These are phyloP conservation scores for Noctua comes DNA, from an alignment of 2,888 invertebrate species.

Conservation along the genomic window DNA sequence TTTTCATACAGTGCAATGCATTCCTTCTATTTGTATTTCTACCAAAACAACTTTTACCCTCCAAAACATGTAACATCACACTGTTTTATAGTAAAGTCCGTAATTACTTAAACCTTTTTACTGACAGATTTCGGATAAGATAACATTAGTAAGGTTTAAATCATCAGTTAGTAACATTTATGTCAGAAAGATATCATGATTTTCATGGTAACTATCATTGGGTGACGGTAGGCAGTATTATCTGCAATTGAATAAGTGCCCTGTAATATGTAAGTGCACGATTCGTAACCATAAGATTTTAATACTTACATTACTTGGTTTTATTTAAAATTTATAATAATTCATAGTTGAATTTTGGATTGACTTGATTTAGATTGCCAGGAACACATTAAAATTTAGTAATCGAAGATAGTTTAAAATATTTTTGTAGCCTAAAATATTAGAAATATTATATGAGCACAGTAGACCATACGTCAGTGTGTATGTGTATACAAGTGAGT, in stretches of 20 bases:
- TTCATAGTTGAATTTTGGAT: not conserved
- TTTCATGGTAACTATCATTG: not conserved
- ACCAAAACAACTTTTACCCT: not conserved
- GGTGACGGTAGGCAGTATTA: not conserved
- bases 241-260: not conserved
- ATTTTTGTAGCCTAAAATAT: not conserved
- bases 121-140: not conserved
- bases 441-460: not conserved
- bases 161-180: not conserved
- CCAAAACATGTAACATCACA: slow-evolving; percentile 10
- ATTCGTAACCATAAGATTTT: not conserved
- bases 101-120: not conserved
- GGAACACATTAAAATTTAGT: no score
- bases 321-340: not conserved
- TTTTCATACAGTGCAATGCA: not conserved
- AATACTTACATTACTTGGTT: not conserved
- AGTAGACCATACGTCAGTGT: not conserved
- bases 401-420: not conserved
- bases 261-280: no score
- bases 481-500: no score
- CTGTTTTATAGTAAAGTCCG: not conserved
- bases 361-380: not conserved
- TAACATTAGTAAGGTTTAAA: not conserved
- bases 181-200: not conserved
- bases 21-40: not conserved